Evolutionary conservation across 2,113 vertebrate genomes (phyloP).

Genomic region (Spea multiplicata): DNA sequence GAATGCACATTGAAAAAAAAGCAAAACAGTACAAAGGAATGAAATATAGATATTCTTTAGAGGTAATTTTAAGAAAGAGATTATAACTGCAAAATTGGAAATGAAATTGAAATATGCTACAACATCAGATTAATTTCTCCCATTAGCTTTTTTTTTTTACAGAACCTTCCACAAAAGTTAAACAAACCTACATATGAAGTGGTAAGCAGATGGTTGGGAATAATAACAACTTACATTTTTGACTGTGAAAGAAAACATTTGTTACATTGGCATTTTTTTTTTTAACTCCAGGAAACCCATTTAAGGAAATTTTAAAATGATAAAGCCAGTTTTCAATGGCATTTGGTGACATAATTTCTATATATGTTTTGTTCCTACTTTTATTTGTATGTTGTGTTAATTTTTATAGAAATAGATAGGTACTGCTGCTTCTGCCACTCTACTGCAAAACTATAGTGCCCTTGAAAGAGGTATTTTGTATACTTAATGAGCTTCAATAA

Average conservation of each 20-base stretch:
- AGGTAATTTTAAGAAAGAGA: not conserved
- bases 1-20: slow-evolving; percentile 47
- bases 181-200: slow-evolving; percentile 19
- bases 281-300: slow-evolving; percentile 33
- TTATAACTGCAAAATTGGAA: slow-evolving; percentile 15
- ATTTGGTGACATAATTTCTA: slow-evolving; percentile 17
- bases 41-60: slow-evolving; percentile 3
- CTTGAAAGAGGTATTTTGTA: too few species aligned
- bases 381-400: not conserved
- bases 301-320: slow-evolving; percentile 19
- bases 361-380: slow-evolving; percentile 24
- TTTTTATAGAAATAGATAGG: not conserved
- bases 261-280: slow-evolving; percentile 37
- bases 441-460: too few species aligned
- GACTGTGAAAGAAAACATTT: slow-evolving; percentile 42
- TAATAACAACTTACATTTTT: slow-evolving; percentile 42
- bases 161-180: slow-evolving; percentile 26
- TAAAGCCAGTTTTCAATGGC: slow-evolving; percentile 35
- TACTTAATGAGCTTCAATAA: too few species aligned
- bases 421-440: too few species aligned
- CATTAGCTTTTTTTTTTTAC: too few species aligned
- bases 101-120: not conserved
- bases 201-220: slow-evolving; percentile 40
- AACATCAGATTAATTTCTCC: too few species aligned
- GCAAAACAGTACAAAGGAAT: slow-evolving; percentile 25